Conservation (phyloP, 2,888 invertebrate species). For the Conistra vaccinii region DNA sequence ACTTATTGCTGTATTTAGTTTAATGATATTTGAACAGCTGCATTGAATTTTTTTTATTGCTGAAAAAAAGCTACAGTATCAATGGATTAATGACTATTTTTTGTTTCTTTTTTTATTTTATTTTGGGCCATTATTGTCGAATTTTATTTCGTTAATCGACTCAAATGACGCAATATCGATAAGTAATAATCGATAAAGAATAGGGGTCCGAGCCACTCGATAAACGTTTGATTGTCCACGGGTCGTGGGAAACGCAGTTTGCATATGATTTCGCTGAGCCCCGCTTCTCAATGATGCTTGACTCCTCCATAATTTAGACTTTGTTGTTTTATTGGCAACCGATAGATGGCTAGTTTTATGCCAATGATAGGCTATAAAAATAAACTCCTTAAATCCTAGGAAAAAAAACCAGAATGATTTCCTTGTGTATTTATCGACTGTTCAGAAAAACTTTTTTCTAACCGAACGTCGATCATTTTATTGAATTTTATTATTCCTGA, state of each 20-base stretch:
- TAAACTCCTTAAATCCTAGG: conserved; percentile 25
- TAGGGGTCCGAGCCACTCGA: conserved; percentile 73
- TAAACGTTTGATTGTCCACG: conserved; percentile 80
- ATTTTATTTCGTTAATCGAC: conserved; percentile 35
- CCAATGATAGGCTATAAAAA: conserved; percentile 61
- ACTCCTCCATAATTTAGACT: conserved; percentile 59
- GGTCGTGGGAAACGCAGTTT: conserved; percentile 83
- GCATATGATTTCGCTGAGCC: conserved; percentile 81
- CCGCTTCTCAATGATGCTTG: conserved; percentile 58
- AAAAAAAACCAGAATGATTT: conserved; percentile 26
- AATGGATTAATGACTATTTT: not conserved
- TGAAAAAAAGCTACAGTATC: conserved; percentile 7
- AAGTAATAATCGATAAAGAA: conserved; percentile 68
- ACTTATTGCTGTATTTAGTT: conserved; percentile 40
- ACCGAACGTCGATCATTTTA: not conserved
- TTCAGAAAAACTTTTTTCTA: conserved; percentile 10
- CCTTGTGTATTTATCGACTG: conserved; percentile 19
- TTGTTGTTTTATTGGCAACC: conserved; percentile 63
- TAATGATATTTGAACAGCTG: conserved; percentile 58
- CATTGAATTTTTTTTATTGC: conserved; percentile 19
- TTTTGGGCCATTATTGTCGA: conserved; percentile 5
- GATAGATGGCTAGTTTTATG: conserved; percentile 52
- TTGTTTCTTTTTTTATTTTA: conserved; percentile 20
- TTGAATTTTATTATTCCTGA: not conserved
- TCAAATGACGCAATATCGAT: conserved; percentile 56